Percentiles rank a stretch among this genome's conserved stretches.
phyloP scores from a whole-genome alignment of 2,888 invertebrate species.

The Tetragonisca angustula region DNA sequence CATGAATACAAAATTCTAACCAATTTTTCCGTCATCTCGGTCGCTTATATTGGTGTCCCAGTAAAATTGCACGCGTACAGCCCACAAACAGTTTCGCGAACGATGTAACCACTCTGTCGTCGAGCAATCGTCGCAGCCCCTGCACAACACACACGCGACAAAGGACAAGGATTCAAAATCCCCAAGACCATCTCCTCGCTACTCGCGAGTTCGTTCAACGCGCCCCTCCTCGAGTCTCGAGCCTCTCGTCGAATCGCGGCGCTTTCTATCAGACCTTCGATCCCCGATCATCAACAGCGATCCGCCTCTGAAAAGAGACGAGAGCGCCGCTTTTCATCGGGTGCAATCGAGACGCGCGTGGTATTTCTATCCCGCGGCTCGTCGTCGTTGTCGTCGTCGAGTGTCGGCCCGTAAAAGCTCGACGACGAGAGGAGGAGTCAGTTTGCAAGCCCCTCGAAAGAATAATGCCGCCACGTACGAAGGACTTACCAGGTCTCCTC shows the following conservation, averaged over 20 bases:
- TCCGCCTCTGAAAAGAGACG: constrained; percentile 1
- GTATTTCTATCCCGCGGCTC: constrained; percentile 45
- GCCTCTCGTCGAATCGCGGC: constrained; percentile 22
- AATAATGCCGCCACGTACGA: constrained; percentile 63
- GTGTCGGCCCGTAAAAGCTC: constrained; percentile 60
- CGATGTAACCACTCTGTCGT: background rate
- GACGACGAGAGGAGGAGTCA: constrained; percentile 55
- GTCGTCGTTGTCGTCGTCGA: constrained; percentile 27
- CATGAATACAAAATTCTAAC: background rate
- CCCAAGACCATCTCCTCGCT: too few species aligned
- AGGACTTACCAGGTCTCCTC: constrained; percentile 38
- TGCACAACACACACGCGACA: background rate
- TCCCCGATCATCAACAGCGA: constrained; percentile 37
- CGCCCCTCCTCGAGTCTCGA: background rate
- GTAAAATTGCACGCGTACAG: background rate
- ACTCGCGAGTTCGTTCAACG: too few species aligned
- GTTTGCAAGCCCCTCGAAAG: constrained; percentile 68
- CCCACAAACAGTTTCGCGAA: background rate
- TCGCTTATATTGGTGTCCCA: too few species aligned
- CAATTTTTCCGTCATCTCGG: background rate
- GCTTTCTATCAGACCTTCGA: constrained; percentile 6
- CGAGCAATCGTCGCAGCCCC: too few species aligned
- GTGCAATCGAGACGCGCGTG: constrained; percentile 52
- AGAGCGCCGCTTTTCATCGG: constrained; percentile 43
- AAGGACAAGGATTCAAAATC: background rate